Base-by-base conservation (phyloP, 2,888 invertebrate genomes). In the Agonum fuliginosum region DNA sequence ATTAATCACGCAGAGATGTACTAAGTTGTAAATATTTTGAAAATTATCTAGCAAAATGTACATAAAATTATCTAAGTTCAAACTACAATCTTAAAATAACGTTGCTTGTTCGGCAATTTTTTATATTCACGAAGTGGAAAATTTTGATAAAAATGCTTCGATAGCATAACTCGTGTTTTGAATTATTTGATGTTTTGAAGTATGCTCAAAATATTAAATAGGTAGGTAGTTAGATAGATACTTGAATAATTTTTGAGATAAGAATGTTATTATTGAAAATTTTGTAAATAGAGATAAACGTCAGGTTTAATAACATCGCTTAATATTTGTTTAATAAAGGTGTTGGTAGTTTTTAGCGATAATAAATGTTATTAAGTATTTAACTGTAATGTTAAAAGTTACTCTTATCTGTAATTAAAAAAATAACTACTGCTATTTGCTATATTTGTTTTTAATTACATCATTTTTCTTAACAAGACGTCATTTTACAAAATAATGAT, bases 11-110 rank as follows among this genome's bases (percentile, higher is more conserved):
- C 37, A 54, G 24, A 12, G 51, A 3, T 20, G 24, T 24, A 54
- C 12, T 54, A 4, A 48, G 0, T 54, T 54, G 48, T 19, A 17
- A 17, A 48, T 17, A 43, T 37, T 37, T 37, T 37, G 37, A 37
- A 37, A 37, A n/a, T 3, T 37, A 37, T 37, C 37, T 37, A 6
- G 12, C 37, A 37, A 48, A 48, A 24, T 27, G 24, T 22, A 54
- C 24, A 54, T n/a, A 54, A 54, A 24, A 10, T 54, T 54, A 54
- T 54, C 54, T 54, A 54, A 54, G 54, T 54, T 54, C 54, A 54
- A 54, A 54, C 1, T 54, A 22, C 20, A 24, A 24, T 54, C 54
- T 10, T 24, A 54, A 54, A 24, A 54, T 48, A 48, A 48, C 2
- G 17, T 20, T 54, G 54, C 22, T 54, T 54, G 12, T 54, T 54